Percentiles rank a stretch among this genome's conserved stretches.
Conservation (phyloP, 2,888 invertebrate genomes). For the Drosophila quinaria region DNA sequence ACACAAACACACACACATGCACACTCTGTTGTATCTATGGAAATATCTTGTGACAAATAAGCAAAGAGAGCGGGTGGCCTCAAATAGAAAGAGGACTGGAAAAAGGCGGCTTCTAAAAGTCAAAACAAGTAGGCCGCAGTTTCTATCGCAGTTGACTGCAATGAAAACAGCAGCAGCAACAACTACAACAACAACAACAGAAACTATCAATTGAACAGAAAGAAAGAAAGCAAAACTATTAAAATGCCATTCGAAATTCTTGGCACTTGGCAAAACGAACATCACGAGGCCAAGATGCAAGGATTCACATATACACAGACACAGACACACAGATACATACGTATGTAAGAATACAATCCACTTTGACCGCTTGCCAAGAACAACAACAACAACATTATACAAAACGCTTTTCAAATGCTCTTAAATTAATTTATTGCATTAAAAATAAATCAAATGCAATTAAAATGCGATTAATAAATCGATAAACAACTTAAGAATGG, state of each 20-base stretch:
- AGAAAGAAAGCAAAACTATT: conserved; percentile 62
- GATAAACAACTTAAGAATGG: conserved; percentile 5
- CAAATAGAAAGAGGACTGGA: conserved; percentile 1
- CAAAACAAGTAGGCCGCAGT: conserved; percentile 41
- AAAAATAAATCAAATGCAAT: conserved; percentile 16
- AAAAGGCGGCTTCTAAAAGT: conserved; percentile 9
- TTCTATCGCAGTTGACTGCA: conserved; percentile 29
- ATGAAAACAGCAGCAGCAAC: conserved; percentile 7
- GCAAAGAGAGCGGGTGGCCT: conserved; percentile 8
- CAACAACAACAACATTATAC: background rate
- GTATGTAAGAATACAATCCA: conserved; percentile 4
- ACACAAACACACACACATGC: background rate
- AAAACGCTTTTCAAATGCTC: conserved; percentile 15
- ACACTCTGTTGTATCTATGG: background rate
- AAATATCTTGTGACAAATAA: conserved; percentile 36
- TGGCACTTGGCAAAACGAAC: conserved; percentile 55
- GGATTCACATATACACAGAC: conserved; percentile 10
- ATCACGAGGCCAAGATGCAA: conserved; percentile 16
- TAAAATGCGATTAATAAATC: conserved; percentile 9
- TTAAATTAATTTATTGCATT: conserved; percentile 18
- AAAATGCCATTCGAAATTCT: conserved; percentile 72
- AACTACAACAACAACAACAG: conserved; percentile 13
- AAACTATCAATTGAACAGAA: conserved; percentile 14
- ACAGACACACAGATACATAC: background rate
- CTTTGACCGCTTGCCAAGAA: conserved; percentile 13